Conservation (phyloP, 2,888 invertebrate genomes). For the Tupiocoris notatus region DNA sequence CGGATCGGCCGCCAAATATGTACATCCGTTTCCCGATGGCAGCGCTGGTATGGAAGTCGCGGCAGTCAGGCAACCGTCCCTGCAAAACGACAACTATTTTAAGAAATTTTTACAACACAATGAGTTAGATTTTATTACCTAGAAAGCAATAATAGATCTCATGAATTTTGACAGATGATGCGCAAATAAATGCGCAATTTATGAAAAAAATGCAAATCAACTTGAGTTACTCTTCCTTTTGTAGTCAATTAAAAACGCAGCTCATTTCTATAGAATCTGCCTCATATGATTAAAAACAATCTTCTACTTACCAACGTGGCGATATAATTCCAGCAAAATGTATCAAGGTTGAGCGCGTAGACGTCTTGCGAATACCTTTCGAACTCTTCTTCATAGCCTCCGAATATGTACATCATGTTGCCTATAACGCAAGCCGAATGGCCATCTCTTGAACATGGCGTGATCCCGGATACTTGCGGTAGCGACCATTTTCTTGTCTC, state of each 20-base stretch:
- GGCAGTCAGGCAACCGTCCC: conserved; percentile 60
- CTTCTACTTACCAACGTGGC: conserved; percentile 55
- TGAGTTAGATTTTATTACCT: too few species aligned
- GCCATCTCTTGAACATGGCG: conserved; percentile 84
- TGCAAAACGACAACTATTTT: conserved; percentile 48
- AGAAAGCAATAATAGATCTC: too few species aligned
- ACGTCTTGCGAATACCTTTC: conserved; percentile 78
- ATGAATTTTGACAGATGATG: too few species aligned
- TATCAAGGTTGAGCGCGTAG: conserved; percentile 70
- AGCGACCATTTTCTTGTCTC: conserved; percentile 67
- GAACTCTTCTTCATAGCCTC: conserved; percentile 83
- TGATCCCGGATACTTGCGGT: conserved; percentile 64
- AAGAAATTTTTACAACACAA: neutral
- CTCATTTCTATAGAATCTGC: too few species aligned
- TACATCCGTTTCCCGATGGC: conserved; percentile 77
- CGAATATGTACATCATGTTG: conserved; percentile 83
- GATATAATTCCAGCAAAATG: conserved; percentile 69
- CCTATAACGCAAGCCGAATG: conserved; percentile 82
- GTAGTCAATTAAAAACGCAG: too few species aligned
- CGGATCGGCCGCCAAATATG: conserved; percentile 85
- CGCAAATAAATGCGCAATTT: too few species aligned
- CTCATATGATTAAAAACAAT: neutral
- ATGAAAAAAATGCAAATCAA: too few species aligned
- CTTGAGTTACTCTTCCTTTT: too few species aligned
- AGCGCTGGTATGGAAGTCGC: conserved; percentile 87